Evolutionary conservation across 2,797 vertebrate species (phyloP).

Genomic region (Enteromius argenteus): DNA sequence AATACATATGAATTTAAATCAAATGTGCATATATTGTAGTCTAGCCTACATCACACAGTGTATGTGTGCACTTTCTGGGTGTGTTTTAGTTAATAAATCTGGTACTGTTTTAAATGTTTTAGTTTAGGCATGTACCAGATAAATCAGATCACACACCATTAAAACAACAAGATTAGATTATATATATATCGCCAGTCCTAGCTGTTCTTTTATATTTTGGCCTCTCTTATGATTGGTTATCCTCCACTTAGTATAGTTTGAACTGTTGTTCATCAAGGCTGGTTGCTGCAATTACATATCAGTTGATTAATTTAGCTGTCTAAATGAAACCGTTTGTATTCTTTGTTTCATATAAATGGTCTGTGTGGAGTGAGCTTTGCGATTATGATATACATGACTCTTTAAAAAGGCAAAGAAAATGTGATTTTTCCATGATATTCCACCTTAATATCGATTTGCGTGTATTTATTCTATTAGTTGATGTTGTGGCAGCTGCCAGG

Average conservation of each 20-base stretch:
- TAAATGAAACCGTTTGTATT: not conserved
- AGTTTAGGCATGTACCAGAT: too few relatives aligned
- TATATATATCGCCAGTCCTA: too few relatives aligned
- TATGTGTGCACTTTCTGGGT: too few relatives aligned
- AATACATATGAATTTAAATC: too few relatives aligned
- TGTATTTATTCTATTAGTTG: not conserved
- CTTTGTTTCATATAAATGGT: not conserved
- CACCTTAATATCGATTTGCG: not conserved
- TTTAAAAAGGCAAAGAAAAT: not conserved
- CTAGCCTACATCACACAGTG: too few relatives aligned
- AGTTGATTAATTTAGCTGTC: not conserved
- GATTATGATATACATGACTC: not conserved
- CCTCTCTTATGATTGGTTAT: not conserved
- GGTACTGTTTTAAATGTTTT: too few relatives aligned
- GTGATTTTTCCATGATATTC: not conserved
- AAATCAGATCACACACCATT: too few relatives aligned
- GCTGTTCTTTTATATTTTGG: too few relatives aligned
- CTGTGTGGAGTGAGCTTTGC: not conserved
- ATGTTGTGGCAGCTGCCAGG: not conserved
- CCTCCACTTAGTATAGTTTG: not conserved
- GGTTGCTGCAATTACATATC: not conserved
- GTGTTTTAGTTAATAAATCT: too few relatives aligned
- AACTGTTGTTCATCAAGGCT: not conserved
- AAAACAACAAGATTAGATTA: too few relatives aligned
- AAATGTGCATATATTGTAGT: too few relatives aligned